Conservation (phyloP, 2,888 invertebrate genomes). For the Philereme transversata region DNA sequence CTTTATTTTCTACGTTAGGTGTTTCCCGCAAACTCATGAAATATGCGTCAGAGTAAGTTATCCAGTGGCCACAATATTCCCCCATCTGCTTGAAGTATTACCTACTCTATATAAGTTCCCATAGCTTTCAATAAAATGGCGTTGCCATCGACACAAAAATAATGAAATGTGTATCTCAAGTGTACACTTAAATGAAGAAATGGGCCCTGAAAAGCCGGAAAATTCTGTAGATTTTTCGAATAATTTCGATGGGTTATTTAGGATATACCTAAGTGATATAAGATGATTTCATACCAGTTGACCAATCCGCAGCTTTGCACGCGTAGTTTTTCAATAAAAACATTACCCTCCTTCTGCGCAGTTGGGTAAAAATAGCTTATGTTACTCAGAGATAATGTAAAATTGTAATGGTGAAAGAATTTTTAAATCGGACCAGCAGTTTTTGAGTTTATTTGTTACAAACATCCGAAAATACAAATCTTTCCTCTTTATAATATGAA, state of each 20-base stretch:
- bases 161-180: slow-evolving; percentile 16
- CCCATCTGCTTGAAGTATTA: neutral
- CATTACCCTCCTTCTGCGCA: no score
- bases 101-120: neutral
- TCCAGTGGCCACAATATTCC: slow-evolving; percentile 4
- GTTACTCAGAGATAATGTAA: no score
- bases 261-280: no score
- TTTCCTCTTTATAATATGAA: no score
- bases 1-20: no score
- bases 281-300: neutral
- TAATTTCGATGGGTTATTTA: neutral
- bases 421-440: no score
- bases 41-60: neutral
- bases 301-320: no score
- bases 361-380: no score
- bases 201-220: neutral
- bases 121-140: slow-evolving; percentile 11
- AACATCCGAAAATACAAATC: no score
- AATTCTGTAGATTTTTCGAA: neutral
- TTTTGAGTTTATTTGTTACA: no score
- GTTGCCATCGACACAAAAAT: slow-evolving; percentile 19
- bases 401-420: no score
- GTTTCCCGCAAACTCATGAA: slow-evolving; percentile 1
- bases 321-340: no score
- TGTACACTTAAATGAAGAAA: neutral